Conservation (phyloP, 2,797 vertebrate species). For the Syngnathus acus region DNA sequence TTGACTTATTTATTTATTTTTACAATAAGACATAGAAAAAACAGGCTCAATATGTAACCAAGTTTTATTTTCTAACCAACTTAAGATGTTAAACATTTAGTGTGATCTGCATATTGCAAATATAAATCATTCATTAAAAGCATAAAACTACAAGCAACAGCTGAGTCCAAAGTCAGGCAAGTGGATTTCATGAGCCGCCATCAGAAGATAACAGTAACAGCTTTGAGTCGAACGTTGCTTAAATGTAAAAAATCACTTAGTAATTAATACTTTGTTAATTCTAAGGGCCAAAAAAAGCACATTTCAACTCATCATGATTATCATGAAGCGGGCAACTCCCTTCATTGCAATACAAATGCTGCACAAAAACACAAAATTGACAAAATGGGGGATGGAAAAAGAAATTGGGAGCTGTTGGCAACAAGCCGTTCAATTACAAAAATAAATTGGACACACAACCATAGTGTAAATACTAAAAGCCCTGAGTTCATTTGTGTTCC, state of each 20-base stretch:
- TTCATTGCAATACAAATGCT: background rate
- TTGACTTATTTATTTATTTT: too few species aligned
- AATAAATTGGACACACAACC: constrained; percentile 35
- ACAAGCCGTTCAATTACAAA: background rate
- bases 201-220: background rate
- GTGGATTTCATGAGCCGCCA: background rate
- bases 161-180: background rate
- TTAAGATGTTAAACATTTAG: background rate
- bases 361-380: background rate
- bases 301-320: background rate
- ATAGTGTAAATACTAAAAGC: constrained; percentile 38
- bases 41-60: background rate
- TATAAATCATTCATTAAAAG: background rate
- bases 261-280: background rate
- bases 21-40: background rate
- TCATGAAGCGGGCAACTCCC: background rate
- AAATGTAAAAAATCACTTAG: background rate
- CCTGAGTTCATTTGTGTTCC: constrained; percentile 49
- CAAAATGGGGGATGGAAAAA: background rate
- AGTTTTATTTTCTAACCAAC: background rate
- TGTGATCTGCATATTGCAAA: background rate
- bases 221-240: background rate
- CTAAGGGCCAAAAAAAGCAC: background rate
- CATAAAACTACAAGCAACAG: background rate
- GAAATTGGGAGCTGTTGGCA: constrained; percentile 7